These are phyloP conservation scores for Amyelois transitella DNA, from an alignment of 1,140 invertebrate species.

Conservation along the genomic window DNA sequence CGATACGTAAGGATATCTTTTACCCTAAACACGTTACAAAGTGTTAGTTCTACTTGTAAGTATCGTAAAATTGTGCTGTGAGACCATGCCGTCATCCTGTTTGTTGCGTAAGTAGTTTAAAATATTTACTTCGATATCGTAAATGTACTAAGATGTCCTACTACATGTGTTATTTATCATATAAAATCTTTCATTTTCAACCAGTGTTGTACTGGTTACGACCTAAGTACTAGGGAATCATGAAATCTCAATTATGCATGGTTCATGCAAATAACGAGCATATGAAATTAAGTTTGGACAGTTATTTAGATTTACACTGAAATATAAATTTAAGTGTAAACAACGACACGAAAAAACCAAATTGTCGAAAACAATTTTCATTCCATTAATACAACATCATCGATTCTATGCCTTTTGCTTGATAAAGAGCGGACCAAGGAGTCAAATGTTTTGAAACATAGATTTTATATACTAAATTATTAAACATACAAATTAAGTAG, in stretches of 20 bases:
- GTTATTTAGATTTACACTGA: too few relatives aligned
- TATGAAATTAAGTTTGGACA: too few relatives aligned
- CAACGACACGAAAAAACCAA: neutral
- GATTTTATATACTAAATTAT: constrained; percentile 35
- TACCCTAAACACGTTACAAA: constrained; percentile 6
- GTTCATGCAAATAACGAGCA: too few relatives aligned
- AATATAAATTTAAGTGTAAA: too few relatives aligned
- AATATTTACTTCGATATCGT: neutral
- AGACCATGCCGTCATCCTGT: constrained; percentile 25
- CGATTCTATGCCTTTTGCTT: constrained; percentile 60
- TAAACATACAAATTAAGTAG: constrained; percentile 31
- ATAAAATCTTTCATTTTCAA: constrained; percentile 5
- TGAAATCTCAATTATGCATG: too few relatives aligned
- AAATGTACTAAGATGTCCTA: neutral
- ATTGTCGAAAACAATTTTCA: constrained; percentile 1
- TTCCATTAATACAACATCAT: constrained; percentile 12
- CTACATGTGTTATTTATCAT: neutral
- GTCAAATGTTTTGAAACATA: constrained; percentile 58
- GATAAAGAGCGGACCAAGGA: constrained; percentile 64
- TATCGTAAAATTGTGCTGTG: constrained; percentile 29
- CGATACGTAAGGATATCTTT: constrained; percentile 22
- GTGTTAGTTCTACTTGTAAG: neutral
- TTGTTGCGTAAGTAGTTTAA: constrained; percentile 20
- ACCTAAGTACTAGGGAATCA: too few relatives aligned
- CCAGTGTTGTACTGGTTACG: too few relatives aligned